Conservation (phyloP, 2,797 vertebrate genomes). For the Sphaeramia orbicularis region DNA sequence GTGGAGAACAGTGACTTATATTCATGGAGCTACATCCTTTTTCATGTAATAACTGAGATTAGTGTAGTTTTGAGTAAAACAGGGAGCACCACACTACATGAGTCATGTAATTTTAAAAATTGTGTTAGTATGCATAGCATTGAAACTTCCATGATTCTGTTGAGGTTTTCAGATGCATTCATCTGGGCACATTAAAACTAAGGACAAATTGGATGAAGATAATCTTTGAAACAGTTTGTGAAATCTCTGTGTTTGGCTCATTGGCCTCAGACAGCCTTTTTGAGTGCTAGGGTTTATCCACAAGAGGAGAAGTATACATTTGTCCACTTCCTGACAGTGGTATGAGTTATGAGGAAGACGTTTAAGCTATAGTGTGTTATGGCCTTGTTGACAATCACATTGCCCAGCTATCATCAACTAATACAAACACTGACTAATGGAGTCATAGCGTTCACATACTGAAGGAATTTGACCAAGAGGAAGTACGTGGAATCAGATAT, state of each 20-base stretch:
- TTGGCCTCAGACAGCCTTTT: neutral
- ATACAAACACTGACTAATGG: neutral
- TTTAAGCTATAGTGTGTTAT: slow-evolving; percentile 34
- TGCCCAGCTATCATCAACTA: slow-evolving; percentile 31
- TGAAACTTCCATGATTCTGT: slow-evolving; percentile 1
- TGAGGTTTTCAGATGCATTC: slow-evolving; percentile 4
- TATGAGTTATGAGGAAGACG: slow-evolving; percentile 7
- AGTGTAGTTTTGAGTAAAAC: slow-evolving; percentile 17
- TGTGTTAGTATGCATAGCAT: slow-evolving; percentile 12
- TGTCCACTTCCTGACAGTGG: neutral
- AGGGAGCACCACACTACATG: slow-evolving; percentile 12
- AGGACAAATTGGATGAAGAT: too few species aligned
- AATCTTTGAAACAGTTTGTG: neutral
- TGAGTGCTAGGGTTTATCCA: slow-evolving; percentile 20
- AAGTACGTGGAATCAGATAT: neutral
- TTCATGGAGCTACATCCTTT: slow-evolving; percentile 44
- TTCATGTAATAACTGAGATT: slow-evolving; percentile 28
- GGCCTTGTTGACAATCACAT: slow-evolving; percentile 67
- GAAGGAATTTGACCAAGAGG: neutral
- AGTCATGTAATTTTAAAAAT: slow-evolving; percentile 14
- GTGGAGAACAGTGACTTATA: slow-evolving; percentile 71
- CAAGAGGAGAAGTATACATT: slow-evolving; percentile 1
- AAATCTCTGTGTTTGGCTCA: slow-evolving; percentile 1
- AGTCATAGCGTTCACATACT: neutral
- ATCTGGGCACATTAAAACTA: neutral